Base-by-base conservation (phyloP, 37 sponge, comb jelly and placozoan genomes). In the Aphrocallistes beatrix region DNA sequence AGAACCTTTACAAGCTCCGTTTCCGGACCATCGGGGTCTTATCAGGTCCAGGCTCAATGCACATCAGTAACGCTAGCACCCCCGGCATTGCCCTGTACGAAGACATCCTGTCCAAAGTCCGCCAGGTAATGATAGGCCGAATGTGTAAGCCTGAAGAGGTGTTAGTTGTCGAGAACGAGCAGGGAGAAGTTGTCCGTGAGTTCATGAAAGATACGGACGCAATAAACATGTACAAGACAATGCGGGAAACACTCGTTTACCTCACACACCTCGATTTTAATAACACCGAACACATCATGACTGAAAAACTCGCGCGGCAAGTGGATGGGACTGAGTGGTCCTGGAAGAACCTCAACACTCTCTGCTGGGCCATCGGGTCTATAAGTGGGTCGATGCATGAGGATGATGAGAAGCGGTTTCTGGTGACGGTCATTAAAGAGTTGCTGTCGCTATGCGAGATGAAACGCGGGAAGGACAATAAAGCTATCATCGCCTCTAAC, bases 121-220 rank as follows among this genome's bases (percentile, higher is more conserved):
- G 99, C 37, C 50, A 91, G 51, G 91, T 98, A 47, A 94, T 98
- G 93, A 92, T 98, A 38, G 88, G 91, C 39, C 90, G 91, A 23
- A 98, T 98, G 99, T 96, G 94, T 87, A 98, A 98, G 84, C 99
- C 99, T 1, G 99, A 98, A 82, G 99, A 98, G 84, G 99, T 98
- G 39, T 25, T 98, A 82, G 94, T 98, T 60, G 96, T 98, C 38
- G 99, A 98, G 92, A 98, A 92, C 86, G 99, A 98, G 34, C 96
- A 95, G 81, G 99, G 99, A 81, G 99, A 98, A 86, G 99, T 92
- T 36, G 99, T 98, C 23, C 87, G 99, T 60, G 99, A 98, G 88
- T 90, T 91, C 88, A 95, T 98, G 94, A 95, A 95, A 90, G 99
- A 98, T 87, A 98, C 99, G 0, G 96, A 98, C 51, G 99, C 99